A percentile compares a stretch with the other conserved stretches of the same genome.
These are phyloP conservation scores for Hyles euphorbiae DNA, from an alignment of 1,140 invertebrate genomes.

Conservation along the genomic window DNA sequence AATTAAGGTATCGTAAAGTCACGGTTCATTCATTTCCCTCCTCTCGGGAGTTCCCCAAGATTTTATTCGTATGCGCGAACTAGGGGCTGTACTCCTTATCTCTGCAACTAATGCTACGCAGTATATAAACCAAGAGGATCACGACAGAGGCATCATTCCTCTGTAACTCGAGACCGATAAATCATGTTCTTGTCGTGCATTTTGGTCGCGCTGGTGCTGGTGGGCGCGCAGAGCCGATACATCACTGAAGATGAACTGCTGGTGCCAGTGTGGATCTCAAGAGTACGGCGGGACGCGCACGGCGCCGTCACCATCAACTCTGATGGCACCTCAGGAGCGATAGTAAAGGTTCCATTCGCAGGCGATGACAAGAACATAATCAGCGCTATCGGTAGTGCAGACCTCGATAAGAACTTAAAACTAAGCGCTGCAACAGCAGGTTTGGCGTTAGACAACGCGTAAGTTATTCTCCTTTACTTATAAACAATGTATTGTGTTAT, in stretches of 20 bases:
- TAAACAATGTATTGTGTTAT: too few relatives aligned
- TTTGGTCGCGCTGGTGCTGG: not conserved
- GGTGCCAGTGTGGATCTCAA: not conserved
- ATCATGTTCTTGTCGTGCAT: not conserved
- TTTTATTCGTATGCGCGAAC: too few relatives aligned
- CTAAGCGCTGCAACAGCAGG: constrained; percentile 27
- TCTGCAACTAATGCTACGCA: too few relatives aligned
- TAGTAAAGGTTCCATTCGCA: constrained; percentile 32
- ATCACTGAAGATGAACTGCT: not conserved
- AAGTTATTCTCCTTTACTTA: constrained; percentile 16
- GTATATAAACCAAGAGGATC: too few relatives aligned
- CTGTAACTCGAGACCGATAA: too few relatives aligned
- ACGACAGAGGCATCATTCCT: too few relatives aligned
- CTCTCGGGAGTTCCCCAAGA: too few relatives aligned
- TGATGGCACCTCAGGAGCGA: constrained; percentile 29
- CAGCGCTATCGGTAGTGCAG: constrained; percentile 31
- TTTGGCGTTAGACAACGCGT: constrained; percentile 39
- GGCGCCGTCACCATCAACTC: constrained; percentile 32
- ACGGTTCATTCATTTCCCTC: too few relatives aligned
- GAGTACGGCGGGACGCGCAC: constrained; percentile 23
- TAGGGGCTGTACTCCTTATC: too few relatives aligned
- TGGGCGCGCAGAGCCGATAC: constrained; percentile 2
- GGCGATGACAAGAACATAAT: constrained; percentile 33
- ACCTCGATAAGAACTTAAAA: constrained; percentile 10
- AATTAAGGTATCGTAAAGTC: too few relatives aligned